These are phyloP conservation scores for Chiloscyllium plagiosum DNA, from an alignment of 2,113 vertebrate genomes.

Conservation along the genomic window DNA sequence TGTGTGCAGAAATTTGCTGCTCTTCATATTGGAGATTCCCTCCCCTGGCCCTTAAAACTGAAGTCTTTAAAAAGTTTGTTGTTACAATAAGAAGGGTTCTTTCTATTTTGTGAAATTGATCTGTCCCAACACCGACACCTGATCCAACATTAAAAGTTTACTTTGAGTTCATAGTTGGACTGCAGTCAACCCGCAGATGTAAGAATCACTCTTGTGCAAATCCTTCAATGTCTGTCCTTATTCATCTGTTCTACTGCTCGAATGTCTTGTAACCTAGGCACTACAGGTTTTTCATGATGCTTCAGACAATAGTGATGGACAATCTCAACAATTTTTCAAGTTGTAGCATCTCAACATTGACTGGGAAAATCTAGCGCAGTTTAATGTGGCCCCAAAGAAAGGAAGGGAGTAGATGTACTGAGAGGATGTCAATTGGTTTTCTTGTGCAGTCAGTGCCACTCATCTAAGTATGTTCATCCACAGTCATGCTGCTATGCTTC, in stretches of 20 bases:
- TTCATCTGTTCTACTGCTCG: neutral
- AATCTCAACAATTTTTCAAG: neutral
- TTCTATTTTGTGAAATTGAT: neutral
- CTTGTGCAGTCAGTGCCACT: neutral
- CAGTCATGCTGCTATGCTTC: neutral
- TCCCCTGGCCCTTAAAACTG: neutral
- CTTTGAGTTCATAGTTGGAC: neutral
- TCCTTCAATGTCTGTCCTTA: neutral
- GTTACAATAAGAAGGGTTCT: neutral
- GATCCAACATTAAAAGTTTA: neutral
- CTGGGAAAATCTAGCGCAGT: neutral
- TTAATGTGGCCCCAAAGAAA: neutral
- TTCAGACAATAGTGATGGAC: neutral
- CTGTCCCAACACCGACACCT: neutral
- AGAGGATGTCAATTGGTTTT: neutral
- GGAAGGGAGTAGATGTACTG: too few species aligned
- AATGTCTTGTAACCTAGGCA: neutral
- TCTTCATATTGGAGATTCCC: neutral
- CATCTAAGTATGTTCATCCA: neutral
- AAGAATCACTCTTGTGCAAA: neutral
- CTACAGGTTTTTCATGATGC: neutral
- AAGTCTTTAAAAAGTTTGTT: neutral
- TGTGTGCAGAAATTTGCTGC: neutral
- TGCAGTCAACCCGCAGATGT: neutral
- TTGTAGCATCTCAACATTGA: neutral